A percentile compares a stretch with the other conserved stretches of the same genome.
Conservation (phyloP, 2,113 vertebrate genomes). For the Rhinoderma darwinii region DNA sequence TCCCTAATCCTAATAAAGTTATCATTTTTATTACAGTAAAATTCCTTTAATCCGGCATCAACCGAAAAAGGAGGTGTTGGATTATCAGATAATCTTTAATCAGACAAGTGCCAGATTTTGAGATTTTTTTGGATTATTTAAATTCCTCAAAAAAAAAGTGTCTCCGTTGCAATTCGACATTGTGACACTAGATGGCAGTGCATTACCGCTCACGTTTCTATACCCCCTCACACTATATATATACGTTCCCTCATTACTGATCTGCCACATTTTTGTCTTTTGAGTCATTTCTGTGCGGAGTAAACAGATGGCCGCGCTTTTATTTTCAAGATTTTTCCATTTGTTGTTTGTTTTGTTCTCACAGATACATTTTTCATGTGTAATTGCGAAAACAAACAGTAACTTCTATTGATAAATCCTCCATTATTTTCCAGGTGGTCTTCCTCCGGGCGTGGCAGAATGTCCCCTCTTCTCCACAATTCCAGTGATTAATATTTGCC, state of each 20-base stretch:
- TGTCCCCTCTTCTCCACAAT: background rate
- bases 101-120: no score
- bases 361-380: background rate
- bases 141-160: background rate
- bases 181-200: background rate
- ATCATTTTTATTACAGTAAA: no score
- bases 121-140: background rate
- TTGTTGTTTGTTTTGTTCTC: background rate
- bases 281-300: background rate
- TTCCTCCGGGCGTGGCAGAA: background rate
- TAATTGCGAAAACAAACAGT: background rate
- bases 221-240: background rate
- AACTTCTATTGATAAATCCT: background rate
- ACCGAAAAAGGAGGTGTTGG: no score
- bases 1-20: no score
- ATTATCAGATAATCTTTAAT: background rate
- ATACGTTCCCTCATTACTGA: background rate
- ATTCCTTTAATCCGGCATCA: no score
- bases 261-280: background rate
- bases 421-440: background rate
- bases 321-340: background rate
- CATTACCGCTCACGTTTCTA: background rate
- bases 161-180: background rate
- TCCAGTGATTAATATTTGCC: no score
- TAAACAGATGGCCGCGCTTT: background rate